phyloP scores from a whole-genome alignment of 2,797 vertebrate species.

The Poecile montanus region DNA sequence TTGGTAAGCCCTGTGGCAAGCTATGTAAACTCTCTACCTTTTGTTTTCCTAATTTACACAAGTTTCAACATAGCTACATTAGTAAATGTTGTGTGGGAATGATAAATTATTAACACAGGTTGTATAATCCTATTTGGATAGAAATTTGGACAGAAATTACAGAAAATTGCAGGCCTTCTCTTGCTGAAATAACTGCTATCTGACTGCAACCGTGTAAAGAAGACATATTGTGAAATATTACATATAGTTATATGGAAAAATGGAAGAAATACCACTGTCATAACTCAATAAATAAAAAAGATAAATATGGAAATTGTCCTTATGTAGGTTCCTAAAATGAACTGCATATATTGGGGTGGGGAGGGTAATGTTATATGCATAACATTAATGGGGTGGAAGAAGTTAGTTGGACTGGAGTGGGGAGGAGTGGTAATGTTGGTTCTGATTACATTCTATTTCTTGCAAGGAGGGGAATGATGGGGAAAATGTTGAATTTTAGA shows the following conservation, averaged over 20 bases:
- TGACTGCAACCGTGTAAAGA: background rate
- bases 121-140: background rate
- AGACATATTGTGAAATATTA: background rate
- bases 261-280: background rate
- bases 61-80: background rate
- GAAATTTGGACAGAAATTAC: background rate
- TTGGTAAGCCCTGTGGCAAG: background rate
- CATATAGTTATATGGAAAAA: background rate
- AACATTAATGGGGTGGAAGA: background rate
- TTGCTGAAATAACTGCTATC: background rate
- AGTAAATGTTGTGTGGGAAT: background rate
- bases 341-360: background rate
- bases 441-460: background rate
- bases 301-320: background rate
- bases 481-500: background rate
- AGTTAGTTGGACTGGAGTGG: background rate
- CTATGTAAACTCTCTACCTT: background rate
- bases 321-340: background rate
- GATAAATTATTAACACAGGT: background rate
- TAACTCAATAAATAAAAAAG: background rate
- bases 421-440: background rate
- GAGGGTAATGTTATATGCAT: background rate
- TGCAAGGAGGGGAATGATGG: background rate
- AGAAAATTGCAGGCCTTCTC: background rate
- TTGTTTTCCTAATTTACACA: background rate